These are phyloP conservation scores for Dinoponera quadriceps DNA, from an alignment of 1,140 invertebrate genomes.

Conservation along the genomic window DNA sequence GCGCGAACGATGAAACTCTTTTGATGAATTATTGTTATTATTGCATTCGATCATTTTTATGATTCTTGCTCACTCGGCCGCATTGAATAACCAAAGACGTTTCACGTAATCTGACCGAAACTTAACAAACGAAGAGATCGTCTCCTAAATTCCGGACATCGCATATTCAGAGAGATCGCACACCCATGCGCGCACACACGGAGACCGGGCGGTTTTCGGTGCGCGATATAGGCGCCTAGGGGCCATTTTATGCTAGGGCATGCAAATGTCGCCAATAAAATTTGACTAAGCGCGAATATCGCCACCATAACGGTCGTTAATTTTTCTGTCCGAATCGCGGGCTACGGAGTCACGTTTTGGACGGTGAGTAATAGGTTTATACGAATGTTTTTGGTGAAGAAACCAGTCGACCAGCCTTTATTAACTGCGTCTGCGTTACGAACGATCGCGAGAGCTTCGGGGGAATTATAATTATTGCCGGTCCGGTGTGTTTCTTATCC, in stretches of 20 bases:
- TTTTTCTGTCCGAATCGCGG: conserved; percentile 41
- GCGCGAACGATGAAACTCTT: neutral
- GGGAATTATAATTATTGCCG: conserved; percentile 48
- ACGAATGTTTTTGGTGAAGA: conserved; percentile 40
- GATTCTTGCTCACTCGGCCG: neutral
- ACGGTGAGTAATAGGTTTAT: conserved; percentile 64
- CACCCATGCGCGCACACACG: neutral
- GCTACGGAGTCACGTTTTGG: conserved; percentile 16
- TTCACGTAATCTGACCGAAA: conserved; percentile 17
- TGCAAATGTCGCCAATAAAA: conserved; percentile 59
- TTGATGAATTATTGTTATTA: conserved; percentile 13
- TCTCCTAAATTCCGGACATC: conserved; percentile 1
- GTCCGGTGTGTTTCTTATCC: conserved; percentile 18
- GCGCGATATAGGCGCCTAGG: neutral
- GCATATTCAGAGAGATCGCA: conserved; percentile 7
- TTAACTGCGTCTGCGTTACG: conserved; percentile 40
- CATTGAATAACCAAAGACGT: conserved; percentile 25
- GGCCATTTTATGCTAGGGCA: conserved; percentile 18
- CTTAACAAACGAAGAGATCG: neutral
- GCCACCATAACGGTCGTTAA: conserved; percentile 35
- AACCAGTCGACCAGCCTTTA: conserved; percentile 55
- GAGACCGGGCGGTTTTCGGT: neutral
- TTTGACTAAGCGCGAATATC: conserved; percentile 29
- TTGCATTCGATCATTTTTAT: conserved; percentile 2
- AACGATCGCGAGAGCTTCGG: neutral